Conservation (phyloP, 2,888 invertebrate genomes). For the Drosophila niveifrons region DNA sequence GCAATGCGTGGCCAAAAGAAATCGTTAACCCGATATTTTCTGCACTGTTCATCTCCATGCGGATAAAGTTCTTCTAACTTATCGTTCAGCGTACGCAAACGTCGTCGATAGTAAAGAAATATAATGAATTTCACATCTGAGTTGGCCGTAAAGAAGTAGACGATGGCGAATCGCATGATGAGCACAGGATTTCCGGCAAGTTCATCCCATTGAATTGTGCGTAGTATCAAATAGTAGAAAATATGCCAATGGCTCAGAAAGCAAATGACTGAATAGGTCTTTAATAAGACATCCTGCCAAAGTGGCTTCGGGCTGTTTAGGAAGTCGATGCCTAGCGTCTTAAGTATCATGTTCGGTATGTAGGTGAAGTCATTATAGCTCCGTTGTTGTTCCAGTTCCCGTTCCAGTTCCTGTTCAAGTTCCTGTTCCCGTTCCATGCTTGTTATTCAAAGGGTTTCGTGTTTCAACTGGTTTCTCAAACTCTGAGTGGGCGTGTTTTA, state of each 20-base stretch:
- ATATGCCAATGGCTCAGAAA: conserved; percentile 22
- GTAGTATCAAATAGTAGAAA: conserved; percentile 26
- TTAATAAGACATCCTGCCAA: conserved; percentile 33
- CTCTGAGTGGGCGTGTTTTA: conserved; percentile 21
- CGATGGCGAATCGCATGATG: conserved; percentile 48
- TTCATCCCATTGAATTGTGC: conserved; percentile 40
- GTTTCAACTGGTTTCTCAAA: conserved; percentile 20
- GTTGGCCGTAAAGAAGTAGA: conserved; percentile 45
- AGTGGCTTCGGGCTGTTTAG: conserved; percentile 32
- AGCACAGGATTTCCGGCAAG: conserved; percentile 34
- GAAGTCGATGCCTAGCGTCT: conserved; percentile 52
- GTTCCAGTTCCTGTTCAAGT: not conserved
- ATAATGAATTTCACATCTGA: conserved; percentile 39
- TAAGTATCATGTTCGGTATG: conserved; percentile 46
- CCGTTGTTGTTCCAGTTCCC: conserved; percentile 10
- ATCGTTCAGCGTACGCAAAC: conserved; percentile 21
- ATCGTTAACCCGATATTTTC: conserved; percentile 36
- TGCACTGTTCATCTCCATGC: not conserved
- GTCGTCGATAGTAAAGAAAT: conserved; percentile 33
- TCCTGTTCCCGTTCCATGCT: conserved; percentile 1
- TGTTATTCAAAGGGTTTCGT: conserved; percentile 12
- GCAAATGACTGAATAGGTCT: conserved; percentile 29
- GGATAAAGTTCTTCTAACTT: conserved; percentile 41
- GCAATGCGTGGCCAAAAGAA: conserved; percentile 41
- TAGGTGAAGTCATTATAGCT: conserved; percentile 53